A percentile compares a stretch with the other conserved stretches of the same genome.
Evolutionary conservation across 1,140 invertebrate genomes (phyloP).

Genomic region (Cyclina sinensis): DNA sequence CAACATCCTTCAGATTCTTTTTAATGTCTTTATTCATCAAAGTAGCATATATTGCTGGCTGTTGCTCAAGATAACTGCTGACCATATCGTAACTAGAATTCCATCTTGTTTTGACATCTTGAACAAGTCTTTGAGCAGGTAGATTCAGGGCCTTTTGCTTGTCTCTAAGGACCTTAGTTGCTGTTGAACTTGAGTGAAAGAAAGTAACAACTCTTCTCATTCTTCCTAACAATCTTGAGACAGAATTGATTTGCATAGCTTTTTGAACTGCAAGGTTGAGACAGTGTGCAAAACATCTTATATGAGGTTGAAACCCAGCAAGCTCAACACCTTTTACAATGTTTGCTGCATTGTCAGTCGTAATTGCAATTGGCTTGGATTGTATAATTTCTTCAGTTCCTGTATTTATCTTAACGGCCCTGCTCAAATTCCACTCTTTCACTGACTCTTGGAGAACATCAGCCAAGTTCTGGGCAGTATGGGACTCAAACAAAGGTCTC

Average conservation of each 20-base stretch:
- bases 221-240: background rate
- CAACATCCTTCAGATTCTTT: background rate
- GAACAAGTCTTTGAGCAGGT: slow-evolving; percentile 70
- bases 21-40: no score
- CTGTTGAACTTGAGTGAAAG: slow-evolving; percentile 31
- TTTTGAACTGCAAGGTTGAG: background rate
- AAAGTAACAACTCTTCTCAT: no score
- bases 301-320: slow-evolving; percentile 4
- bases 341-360: background rate
- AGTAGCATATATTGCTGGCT: background rate
- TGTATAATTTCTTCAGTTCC: background rate
- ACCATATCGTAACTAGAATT: slow-evolving; percentile 78
- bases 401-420: no score
- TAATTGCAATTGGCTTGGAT: background rate
- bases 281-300: slow-evolving; percentile 33
- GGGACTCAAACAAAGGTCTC: background rate
- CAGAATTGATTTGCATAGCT: slow-evolving; percentile 2
- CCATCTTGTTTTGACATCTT: slow-evolving; percentile 76
- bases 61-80: slow-evolving; percentile 50
- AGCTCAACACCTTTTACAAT: slow-evolving; percentile 5
- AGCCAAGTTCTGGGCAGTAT: slow-evolving; percentile 16
- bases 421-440: no score
- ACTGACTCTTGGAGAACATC: background rate
- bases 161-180: slow-evolving; percentile 45
- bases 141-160: slow-evolving; percentile 69